Base-by-base conservation (phyloP, 2,888 invertebrate genomes). In the Drosophila helvetica region DNA sequence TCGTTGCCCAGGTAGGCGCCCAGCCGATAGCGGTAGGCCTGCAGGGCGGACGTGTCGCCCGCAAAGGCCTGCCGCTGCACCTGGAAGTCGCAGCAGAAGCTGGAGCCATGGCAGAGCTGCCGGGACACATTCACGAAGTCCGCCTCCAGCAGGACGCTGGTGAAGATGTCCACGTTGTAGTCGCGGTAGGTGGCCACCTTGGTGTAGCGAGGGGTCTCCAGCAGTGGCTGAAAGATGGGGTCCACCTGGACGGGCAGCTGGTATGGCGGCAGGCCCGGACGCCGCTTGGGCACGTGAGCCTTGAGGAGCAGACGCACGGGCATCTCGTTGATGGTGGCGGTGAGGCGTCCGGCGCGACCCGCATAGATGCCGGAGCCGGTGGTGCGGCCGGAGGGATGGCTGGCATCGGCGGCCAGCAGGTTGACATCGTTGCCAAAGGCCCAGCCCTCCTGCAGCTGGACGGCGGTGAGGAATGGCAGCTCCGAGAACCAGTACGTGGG, bases 401-500 rank as follows among this genome's bases (percentile, higher is more conserved):
- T 94, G 48, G 93, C 93, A 50, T 94, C 94, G 1, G 95, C 92
- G 0, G 94, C 93, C 9, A 95, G 87, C 0, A 96, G 89, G 78
- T 94, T 94, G 0, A 94, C 93, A 55, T 94, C 91, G 69, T 94
- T 92, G 7, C 92, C 93, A 62, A 93, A 92, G 0, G 95, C 93
- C 93, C 94, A 95, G 51, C 93, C 93, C 52, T 94, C 93, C 83
- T 95, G 95, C 4, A 93, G 89, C 87, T 94, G 94, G 1, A 93
- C 78, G 3, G 94, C 93, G 2, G 86, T 79, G 42, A 92, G 60
- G 54, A 91, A 96, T 0, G 98, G 98, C 69, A 96, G 89, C 88
- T 96, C 95, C 2, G 96, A 96, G 82, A 95, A 95, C 97, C 97
- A 98, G 90, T 95, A 95, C 0, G 96, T 95, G 0, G 96, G 93